Evolutionary conservation across 2,797 vertebrate genomes (phyloP).

Genomic region (Sebastes goodei): DNA sequence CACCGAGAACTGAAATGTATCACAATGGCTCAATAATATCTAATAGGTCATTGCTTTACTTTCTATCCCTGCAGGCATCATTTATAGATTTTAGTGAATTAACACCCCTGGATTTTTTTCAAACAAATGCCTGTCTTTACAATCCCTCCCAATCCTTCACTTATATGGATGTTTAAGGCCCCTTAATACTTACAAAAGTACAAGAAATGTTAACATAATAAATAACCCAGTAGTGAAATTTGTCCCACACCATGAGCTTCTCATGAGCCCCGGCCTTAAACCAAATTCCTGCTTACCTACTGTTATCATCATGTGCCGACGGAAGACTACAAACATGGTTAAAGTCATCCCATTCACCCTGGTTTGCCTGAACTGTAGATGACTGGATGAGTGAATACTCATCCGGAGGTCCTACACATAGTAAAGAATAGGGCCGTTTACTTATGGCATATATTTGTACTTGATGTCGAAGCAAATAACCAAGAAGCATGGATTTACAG

Average conservation of each 20-base stretch:
- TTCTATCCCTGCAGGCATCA: neutral
- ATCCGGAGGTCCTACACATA: slow-evolving; percentile 47
- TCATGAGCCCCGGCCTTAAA: slow-evolving; percentile 39
- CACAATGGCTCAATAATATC: neutral
- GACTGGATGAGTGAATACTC: slow-evolving; percentile 42
- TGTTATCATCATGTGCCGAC: neutral
- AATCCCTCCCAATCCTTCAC: neutral
- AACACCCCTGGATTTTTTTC: neutral
- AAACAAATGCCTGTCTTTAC: neutral
- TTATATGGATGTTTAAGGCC: slow-evolving; percentile 5
- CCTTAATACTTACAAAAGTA: neutral
- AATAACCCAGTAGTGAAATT: slow-evolving; percentile 5
- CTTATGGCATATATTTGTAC: slow-evolving; percentile 75
- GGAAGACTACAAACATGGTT: neutral
- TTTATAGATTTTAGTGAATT: neutral
- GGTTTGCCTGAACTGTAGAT: slow-evolving; percentile 36
- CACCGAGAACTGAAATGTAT: neutral
- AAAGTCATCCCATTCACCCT: neutral
- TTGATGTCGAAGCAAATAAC: slow-evolving; percentile 73
- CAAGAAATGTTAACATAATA: slow-evolving; percentile 1
- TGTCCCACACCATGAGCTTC: slow-evolving; percentile 14
- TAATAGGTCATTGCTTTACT: neutral
- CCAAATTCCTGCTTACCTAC: neutral
- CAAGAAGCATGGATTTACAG: slow-evolving; percentile 81
- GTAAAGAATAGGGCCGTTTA: slow-evolving; percentile 56